These are phyloP conservation scores for Premnoplex brunnescens DNA, from an alignment of 2,797 vertebrate species.

Conservation along the genomic window DNA sequence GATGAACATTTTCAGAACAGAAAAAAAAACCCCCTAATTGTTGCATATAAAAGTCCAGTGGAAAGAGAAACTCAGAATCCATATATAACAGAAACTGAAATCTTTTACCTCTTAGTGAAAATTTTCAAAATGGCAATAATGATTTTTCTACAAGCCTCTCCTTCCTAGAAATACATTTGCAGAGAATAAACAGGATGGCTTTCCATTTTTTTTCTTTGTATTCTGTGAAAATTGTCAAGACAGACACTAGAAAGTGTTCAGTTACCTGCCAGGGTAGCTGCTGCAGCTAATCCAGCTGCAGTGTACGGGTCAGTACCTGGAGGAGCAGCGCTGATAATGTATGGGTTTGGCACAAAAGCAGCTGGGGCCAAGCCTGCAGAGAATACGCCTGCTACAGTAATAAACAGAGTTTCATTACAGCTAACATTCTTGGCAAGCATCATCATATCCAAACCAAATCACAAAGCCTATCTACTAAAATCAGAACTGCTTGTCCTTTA, in stretches of 20 bases:
- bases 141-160: background rate
- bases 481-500: background rate
- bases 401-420: constrained; percentile 65
- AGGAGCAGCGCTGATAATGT: constrained; percentile 95
- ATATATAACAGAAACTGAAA: background rate
- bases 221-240: background rate
- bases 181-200: background rate
- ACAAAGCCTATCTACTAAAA: constrained; percentile 15
- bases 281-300: constrained; percentile 93
- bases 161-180: background rate
- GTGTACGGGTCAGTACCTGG: constrained; percentile 96
- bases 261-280: constrained; percentile 92
- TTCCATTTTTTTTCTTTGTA: background rate
- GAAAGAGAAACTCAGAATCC: background rate
- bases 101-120: background rate
- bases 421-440: constrained; percentile 28
- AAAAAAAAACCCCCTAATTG: background rate
- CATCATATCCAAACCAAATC: constrained; percentile 16
- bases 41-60: background rate
- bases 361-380: constrained; percentile 93
- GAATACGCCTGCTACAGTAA: constrained; percentile 82
- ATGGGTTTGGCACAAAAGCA: constrained; percentile 99
- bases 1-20: background rate
- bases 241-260: background rate
- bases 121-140: background rate